Base-by-base conservation (phyloP, 2,113 vertebrate genomes). In the Xiphorhynchus elegans region DNA sequence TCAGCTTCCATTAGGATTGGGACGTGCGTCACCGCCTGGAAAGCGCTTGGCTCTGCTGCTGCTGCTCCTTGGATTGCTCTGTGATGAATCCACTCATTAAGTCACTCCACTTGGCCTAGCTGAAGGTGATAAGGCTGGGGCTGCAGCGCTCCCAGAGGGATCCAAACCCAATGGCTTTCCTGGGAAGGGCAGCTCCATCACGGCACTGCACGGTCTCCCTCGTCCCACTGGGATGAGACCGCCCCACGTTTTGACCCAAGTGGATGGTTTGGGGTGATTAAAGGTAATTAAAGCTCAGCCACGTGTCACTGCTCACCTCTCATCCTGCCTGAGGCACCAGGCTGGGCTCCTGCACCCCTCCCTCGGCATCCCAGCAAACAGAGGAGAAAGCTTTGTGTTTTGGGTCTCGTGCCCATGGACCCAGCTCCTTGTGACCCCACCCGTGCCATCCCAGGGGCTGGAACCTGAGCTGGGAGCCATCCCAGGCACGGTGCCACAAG, bases 171-270 rank as follows among this genome's bases (percentile, higher is more conserved):
- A 25, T 0, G 26, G 59, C 21, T 52, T 76, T 64, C 69, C 25
- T 2, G 0, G 66, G 56, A 90, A 31, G 7, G 46, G 55, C 59
- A 33, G 58, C 37, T 72, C 40, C 62, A 42, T 29, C 55, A 9
- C 0, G 0, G 37, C 39, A 2, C 1, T 5, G 21, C 47, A 46
- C 1, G 1, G 2, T 23, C 33, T 42, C n/a, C 49, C 2, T 3
- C 1, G 1, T 13, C 59, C 75, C 63, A 18, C 15, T 1, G 11
- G 53, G 39, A 62, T 10, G n/a, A 13, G 19, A 16, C 25, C 5
- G 1, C 33, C 18, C 31, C 39, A 35, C 11, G 1, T 17, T 21
- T 16, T 19, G 12, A 6, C 16, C 37, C 28, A 26, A 24, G 17
- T 1, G 10, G 42, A 25, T 25, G 28, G 7, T 28, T 82, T 19